A percentile compares a stretch with the other conserved stretches of the same genome.
phyloP scores from a whole-genome alignment of 2,113 vertebrate species.

The Melanostigma gelatinosum region DNA sequence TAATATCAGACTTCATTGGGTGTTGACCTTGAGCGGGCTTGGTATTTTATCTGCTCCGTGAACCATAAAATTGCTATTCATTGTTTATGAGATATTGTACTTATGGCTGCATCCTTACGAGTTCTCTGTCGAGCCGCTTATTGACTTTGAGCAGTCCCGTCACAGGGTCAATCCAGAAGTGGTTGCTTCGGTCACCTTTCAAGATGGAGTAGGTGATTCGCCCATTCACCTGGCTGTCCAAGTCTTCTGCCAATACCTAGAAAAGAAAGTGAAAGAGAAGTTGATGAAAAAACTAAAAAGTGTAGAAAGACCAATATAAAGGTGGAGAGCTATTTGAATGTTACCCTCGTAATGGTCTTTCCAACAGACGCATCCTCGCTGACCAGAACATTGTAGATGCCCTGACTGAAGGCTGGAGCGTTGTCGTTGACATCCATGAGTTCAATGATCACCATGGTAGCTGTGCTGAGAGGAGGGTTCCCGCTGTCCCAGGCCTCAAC shows the following conservation, averaged over 20 bases:
- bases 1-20: constrained; percentile 39
- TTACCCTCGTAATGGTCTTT: constrained; percentile 89
- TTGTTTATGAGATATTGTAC: constrained; percentile 50
- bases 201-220: constrained; percentile 93
- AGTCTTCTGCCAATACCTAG: constrained; percentile 93
- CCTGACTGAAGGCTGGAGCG: constrained; percentile 89
- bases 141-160: constrained; percentile 94
- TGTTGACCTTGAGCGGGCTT: constrained; percentile 53
- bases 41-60: constrained; percentile 41
- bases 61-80: constrained; percentile 66
- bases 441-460: constrained; percentile 91
- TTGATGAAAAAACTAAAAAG: neutral
- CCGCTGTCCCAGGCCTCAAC: constrained; percentile 95
- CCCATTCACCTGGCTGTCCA: constrained; percentile 93
- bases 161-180: constrained; percentile 92
- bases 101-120: constrained; percentile 82
- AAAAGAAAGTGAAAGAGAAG: neutral
- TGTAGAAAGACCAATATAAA: rapidly evolving
- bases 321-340: neutral
- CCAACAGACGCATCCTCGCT: constrained; percentile 91
- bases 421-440: constrained; percentile 97
- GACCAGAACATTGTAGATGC: constrained; percentile 91
- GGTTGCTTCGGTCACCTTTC: constrained; percentile 90
- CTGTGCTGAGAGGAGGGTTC: constrained; percentile 89
- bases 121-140: constrained; percentile 94